Percentiles rank a stretch among this genome's conserved stretches.
These are phyloP conservation scores for Sarcophaga caerulescens DNA, from an alignment of 2,888 invertebrate species.

Conservation along the genomic window DNA sequence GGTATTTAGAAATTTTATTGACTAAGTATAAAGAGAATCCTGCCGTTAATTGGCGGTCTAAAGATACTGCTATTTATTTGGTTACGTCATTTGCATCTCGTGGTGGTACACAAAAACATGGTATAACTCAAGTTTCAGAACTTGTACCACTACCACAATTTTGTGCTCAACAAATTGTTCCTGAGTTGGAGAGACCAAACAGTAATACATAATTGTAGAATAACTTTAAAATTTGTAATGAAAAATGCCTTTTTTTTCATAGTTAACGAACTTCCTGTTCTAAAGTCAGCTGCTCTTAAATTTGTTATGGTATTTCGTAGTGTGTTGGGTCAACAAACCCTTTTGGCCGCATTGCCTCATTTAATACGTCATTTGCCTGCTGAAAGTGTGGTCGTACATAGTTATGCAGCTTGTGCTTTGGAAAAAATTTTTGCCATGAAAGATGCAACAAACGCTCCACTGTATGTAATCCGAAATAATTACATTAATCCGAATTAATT, in stretches of 20 bases:
- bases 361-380: slow-evolving; percentile 89
- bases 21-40: slow-evolving; percentile 90
- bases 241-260: slow-evolving; percentile 65
- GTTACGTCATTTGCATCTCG: slow-evolving; percentile 96
- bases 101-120: slow-evolving; percentile 93
- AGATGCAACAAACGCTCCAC: slow-evolving; percentile 82
- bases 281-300: slow-evolving; percentile 98
- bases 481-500: slow-evolving; percentile 4
- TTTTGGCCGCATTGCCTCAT: slow-evolving; percentile 89
- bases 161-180: slow-evolving; percentile 91
- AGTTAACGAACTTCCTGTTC: slow-evolving; percentile 93
- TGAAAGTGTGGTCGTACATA: slow-evolving; percentile 93
- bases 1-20: slow-evolving; percentile 86
- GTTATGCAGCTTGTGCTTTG: slow-evolving; percentile 95
- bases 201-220: slow-evolving; percentile 81
- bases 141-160: slow-evolving; percentile 95
- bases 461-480: slow-evolving; percentile 81
- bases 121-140: slow-evolving; percentile 94
- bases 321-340: slow-evolving; percentile 90
- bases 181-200: slow-evolving; percentile 90
- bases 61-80: slow-evolving; percentile 97
- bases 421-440: slow-evolving; percentile 93
- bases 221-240: background rate
- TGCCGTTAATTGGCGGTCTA: slow-evolving; percentile 92
- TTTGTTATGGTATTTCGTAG: slow-evolving; percentile 98